Percentiles rank a stretch among this genome's conserved stretches.
These are phyloP conservation scores for Plotosus lineatus DNA, from an alignment of 2,113 vertebrate genomes.

Conservation along the genomic window DNA sequence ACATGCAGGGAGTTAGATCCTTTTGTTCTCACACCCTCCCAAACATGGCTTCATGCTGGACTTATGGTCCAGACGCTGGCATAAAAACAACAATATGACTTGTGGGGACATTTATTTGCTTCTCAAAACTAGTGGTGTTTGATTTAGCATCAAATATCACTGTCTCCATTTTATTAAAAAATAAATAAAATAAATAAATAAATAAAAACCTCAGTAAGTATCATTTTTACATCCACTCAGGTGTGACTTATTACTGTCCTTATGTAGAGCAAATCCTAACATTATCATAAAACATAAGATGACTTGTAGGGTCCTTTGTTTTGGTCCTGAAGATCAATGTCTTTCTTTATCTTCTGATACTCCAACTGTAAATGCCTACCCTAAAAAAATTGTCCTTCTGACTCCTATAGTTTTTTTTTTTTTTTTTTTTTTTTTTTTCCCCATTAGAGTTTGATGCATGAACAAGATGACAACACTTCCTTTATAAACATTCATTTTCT, in stretches of 20 bases:
- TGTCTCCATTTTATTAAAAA: background rate
- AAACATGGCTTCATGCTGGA: background rate
- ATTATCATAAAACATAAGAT: background rate
- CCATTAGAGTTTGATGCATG: background rate
- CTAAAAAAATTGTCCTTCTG: background rate
- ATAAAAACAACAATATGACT: background rate
- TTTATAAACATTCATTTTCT: too few relatives aligned
- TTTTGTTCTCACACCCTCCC: constrained; percentile 3
- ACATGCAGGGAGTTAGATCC: constrained; percentile 2
- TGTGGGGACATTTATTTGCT: background rate
- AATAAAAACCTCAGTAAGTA: too few relatives aligned
- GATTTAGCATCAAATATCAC: background rate
- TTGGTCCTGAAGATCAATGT: background rate
- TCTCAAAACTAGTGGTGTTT: background rate
- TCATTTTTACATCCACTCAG: background rate
- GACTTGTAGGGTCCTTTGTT: background rate
- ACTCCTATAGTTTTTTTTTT: background rate
- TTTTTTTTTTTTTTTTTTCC: background rate
- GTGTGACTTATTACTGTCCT: background rate
- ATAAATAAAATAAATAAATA: too few relatives aligned
- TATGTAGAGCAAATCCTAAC: background rate
- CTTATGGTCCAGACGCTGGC: background rate
- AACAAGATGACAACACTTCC: background rate
- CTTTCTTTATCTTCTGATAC: background rate
- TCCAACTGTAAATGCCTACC: background rate